phyloP scores from a whole-genome alignment of 2,113 vertebrate genomes.

The Murina feae region DNA sequence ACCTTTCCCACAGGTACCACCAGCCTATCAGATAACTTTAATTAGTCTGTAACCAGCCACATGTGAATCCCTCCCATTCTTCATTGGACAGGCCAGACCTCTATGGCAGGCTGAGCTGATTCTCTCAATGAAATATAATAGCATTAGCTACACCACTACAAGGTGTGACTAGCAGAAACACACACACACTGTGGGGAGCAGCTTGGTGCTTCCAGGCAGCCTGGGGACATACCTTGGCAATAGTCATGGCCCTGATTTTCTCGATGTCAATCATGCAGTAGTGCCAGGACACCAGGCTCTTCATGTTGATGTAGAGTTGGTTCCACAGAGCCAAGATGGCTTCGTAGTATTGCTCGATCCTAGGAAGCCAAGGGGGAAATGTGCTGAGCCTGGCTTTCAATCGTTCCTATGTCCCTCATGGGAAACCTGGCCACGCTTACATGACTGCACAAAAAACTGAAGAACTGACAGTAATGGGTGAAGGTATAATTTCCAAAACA shows the following conservation, averaged over 20 bases:
- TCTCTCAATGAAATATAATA: background rate
- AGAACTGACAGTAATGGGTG: background rate
- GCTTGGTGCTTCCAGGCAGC: background rate
- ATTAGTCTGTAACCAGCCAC: background rate
- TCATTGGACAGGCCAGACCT: background rate
- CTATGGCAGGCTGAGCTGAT: background rate
- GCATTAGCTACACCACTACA: too few species aligned
- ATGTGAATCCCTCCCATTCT: background rate
- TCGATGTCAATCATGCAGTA: constrained; percentile 91
- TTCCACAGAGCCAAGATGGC: constrained; percentile 93
- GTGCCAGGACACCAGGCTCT: constrained; percentile 96
- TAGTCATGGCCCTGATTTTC: constrained; percentile 90
- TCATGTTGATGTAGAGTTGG: constrained; percentile 96
- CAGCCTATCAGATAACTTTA: background rate
- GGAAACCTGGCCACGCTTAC: background rate
- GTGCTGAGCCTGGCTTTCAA: background rate
- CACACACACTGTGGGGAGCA: background rate
- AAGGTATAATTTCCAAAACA: background rate
- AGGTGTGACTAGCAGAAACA: background rate
- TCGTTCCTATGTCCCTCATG: too few species aligned
- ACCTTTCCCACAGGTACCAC: background rate
- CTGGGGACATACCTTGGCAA: constrained; percentile 85
- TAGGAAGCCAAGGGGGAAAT: constrained; percentile 59
- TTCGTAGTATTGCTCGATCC: constrained; percentile 96
- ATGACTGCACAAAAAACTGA: background rate